These are phyloP conservation scores for Struthidea cinerea DNA, from an alignment of 2,113 vertebrate genomes.

Conservation along the genomic window DNA sequence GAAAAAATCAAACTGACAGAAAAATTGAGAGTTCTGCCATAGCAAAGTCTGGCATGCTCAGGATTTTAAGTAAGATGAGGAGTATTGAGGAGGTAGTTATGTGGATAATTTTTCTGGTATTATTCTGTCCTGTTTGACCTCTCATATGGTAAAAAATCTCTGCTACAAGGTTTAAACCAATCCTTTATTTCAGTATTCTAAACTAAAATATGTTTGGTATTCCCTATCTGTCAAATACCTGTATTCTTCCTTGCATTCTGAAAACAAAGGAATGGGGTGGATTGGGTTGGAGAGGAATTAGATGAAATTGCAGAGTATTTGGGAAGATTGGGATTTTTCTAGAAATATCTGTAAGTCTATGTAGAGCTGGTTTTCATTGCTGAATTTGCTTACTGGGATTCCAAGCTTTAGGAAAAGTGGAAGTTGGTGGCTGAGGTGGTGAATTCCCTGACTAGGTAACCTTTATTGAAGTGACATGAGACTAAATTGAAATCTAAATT, in stretches of 20 bases:
- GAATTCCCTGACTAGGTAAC: background rate
- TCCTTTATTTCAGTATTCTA: background rate
- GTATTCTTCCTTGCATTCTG: background rate
- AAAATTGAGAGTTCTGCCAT: background rate
- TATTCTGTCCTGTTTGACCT: background rate
- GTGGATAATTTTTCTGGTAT: background rate
- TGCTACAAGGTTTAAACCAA: background rate
- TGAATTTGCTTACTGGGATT: background rate
- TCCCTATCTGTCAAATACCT: background rate
- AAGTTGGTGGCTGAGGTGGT: background rate
- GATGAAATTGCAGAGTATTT: background rate
- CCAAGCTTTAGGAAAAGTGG: background rate
- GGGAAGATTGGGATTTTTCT: background rate
- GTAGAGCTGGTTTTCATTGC: background rate
- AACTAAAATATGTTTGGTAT: background rate
- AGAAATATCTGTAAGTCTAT: background rate
- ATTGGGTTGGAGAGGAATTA: background rate
- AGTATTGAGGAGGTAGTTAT: background rate
- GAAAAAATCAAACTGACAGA: background rate
- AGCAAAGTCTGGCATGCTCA: background rate
- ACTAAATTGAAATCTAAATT: background rate
- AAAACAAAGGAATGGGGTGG: background rate
- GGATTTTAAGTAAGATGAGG: background rate
- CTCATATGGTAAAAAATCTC: background rate
- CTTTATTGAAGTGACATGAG: background rate